Evolutionary conservation across 2,113 vertebrate species (phyloP), one percentile per base, ranked within the genome.

Genomic region (Tenebrosternarchus preto): DNA sequence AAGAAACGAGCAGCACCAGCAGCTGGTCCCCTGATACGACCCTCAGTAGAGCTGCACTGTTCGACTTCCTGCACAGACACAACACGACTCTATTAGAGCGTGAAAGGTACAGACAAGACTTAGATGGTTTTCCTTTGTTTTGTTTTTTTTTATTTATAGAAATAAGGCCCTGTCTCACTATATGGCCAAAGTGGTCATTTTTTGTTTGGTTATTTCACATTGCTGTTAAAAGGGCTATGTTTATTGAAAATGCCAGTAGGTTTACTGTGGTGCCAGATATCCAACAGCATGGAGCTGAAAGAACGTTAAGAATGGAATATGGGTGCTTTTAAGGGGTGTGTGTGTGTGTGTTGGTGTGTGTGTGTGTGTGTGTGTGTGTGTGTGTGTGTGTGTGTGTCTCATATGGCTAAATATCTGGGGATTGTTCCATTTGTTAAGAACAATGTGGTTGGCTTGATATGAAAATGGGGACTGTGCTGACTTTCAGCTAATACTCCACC

Each of bases 21-120:
- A 77, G 75, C 75, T 56, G 61, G 61, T 88, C 87, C 88, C 87
- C 71, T 67, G 88, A 85, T 83, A 82, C 36, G 79, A 67, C n/a
- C 29, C 75, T 56, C 27, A 56, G 15, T n/a, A 15, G 5, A 20
- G 59, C 19, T 17, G 11, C 4, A 17, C 1, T 20, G 16, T 19
- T 11, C 2, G 43, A 22, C 53, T 53, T n/a, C n/a, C 1, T 74
- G 53, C 39, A 39, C 29, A 31, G 29, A 73, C 39, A 25, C 4
- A 59, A 9, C 70, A 53, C 27, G 4, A 17, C 70, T 55, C 60
- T 43, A n/a, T 56, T 57, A 66, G 46, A 68, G 36, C 63, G 16
- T 31, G 29, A 55, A 56, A n/a, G 55, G 50, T 27, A 31, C 43
- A 15, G 43, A 27, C 39, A 76, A 19, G 9, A 9, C 9, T 50